These are phyloP conservation scores for Tragelaphus strepsiceros DNA, from an alignment of 2,113 vertebrate species.

Conservation along the genomic window DNA sequence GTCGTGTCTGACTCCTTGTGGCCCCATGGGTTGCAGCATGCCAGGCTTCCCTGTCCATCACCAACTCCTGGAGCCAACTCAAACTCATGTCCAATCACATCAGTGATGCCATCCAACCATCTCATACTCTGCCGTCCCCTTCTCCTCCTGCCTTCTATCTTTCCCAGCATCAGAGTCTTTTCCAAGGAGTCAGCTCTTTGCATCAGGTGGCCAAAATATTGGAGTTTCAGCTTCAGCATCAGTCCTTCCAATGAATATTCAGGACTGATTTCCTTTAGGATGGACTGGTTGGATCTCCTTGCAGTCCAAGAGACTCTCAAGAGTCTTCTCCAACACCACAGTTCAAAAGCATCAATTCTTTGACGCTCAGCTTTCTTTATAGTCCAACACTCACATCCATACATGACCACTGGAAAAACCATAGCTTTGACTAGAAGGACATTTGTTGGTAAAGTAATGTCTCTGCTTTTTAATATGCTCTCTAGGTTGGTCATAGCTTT, in stretches of 20 bases:
- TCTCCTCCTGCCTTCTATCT: not conserved
- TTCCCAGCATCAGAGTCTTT: not conserved
- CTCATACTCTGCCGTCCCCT: not conserved
- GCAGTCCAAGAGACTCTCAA: not conserved
- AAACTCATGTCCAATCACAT: no score
- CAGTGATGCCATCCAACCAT: not conserved
- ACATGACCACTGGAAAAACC: not conserved
- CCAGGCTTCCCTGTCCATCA: not conserved
- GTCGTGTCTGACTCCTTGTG: rapidly evolving
- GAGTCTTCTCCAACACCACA: not conserved
- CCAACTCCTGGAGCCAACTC: not conserved
- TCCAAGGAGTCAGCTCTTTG: not conserved
- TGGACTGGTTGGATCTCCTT: not conserved
- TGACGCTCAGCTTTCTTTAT: rapidly evolving
- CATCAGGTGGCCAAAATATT: not conserved
- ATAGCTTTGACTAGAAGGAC: not conserved
- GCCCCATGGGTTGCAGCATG: no score
- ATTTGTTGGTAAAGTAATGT: not conserved
- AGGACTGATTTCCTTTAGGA: not conserved
- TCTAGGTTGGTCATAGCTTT: not conserved
- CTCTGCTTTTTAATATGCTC: not conserved
- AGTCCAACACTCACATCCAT: not conserved
- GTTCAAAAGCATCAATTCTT: not conserved
- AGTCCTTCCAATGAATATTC: not conserved
- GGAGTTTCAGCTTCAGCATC: not conserved